A percentile compares a stretch with the other conserved stretches of the same genome.
These are phyloP conservation scores for Ceratina japonica DNA, from an alignment of 1,140 invertebrate species.

Conservation along the genomic window DNA sequence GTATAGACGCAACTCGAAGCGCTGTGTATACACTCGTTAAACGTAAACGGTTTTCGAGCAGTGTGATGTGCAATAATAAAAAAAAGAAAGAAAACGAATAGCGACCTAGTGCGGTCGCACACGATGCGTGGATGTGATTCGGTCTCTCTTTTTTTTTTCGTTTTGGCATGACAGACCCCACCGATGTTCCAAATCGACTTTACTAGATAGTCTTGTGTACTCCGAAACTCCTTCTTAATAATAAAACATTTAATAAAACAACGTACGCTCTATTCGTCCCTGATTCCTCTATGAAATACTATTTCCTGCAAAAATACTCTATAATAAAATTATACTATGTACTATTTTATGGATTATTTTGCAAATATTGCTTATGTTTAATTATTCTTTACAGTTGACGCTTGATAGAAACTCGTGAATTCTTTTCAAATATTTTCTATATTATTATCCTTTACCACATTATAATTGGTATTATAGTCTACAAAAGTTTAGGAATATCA, in stretches of 20 bases:
- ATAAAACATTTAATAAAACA: slow-evolving; percentile 73
- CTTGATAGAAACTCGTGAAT: neutral
- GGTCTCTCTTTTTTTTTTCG: slow-evolving; percentile 74
- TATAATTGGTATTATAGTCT: neutral
- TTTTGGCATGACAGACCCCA: slow-evolving; percentile 62
- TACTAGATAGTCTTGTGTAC: slow-evolving; percentile 69
- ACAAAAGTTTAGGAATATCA: too few relatives aligned
- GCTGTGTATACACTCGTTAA: slow-evolving; percentile 39
- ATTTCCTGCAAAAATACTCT: too few relatives aligned
- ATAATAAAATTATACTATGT: too few relatives aligned
- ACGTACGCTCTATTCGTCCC: neutral
- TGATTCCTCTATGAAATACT: neutral
- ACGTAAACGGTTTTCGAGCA: slow-evolving; percentile 49
- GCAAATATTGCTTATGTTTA: too few relatives aligned
- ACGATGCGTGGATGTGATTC: slow-evolving; percentile 50
- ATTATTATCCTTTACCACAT: neutral
- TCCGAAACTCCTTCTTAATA: slow-evolving; percentile 70
- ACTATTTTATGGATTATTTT: too few relatives aligned
- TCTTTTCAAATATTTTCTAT: neutral
- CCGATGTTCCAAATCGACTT: slow-evolving; percentile 64
- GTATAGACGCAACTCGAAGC: slow-evolving; percentile 25
- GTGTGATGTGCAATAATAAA: slow-evolving; percentile 60
- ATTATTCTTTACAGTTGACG: neutral
- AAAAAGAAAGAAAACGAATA: slow-evolving; percentile 4
- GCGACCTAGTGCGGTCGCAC: slow-evolving; percentile 27